These are phyloP conservation scores for Lepidochitona cinerea DNA, from an alignment of 2,888 invertebrate genomes.

Conservation along the genomic window DNA sequence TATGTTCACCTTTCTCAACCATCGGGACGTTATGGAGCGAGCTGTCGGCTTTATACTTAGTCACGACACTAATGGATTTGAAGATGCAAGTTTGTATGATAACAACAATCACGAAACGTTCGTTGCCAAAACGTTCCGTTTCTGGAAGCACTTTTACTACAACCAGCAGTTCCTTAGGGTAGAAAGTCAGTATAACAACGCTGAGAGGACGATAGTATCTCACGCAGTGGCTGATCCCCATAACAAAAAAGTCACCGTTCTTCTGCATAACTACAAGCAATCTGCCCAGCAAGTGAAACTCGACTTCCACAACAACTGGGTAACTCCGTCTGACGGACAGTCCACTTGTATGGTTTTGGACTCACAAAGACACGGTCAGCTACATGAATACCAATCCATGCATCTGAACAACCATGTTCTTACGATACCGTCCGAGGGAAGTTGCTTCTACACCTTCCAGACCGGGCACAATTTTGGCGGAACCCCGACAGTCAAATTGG, in stretches of 20 bases:
- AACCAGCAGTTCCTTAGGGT: slow-evolving; percentile 4
- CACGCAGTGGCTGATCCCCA: slow-evolving; percentile 6
- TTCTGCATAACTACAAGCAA: background rate
- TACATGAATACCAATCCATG: background rate
- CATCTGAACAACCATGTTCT: background rate
- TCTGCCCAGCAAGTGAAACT: background rate
- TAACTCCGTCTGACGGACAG: background rate
- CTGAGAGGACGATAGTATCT: slow-evolving; percentile 9
- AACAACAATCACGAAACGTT: background rate
- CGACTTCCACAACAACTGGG: background rate
- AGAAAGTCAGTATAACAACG: slow-evolving; percentile 1
- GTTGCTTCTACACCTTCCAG: slow-evolving; percentile 8
- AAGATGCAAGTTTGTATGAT: slow-evolving; percentile 1
- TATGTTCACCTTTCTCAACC: slow-evolving; percentile 15
- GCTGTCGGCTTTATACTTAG: slow-evolving; percentile 5
- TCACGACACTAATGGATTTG: background rate
- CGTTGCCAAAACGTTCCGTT: slow-evolving; percentile 10
- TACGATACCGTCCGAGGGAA: background rate
- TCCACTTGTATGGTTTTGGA: background rate
- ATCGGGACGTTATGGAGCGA: slow-evolving; percentile 4
- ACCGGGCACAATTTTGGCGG: background rate
- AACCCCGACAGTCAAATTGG: background rate
- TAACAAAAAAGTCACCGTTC: background rate
- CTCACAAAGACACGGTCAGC: background rate
- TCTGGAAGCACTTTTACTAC: slow-evolving; percentile 15